Evolutionary conservation across 2,888 invertebrate species (phyloP).

Genomic region (Tetanocera ferruginea): DNA sequence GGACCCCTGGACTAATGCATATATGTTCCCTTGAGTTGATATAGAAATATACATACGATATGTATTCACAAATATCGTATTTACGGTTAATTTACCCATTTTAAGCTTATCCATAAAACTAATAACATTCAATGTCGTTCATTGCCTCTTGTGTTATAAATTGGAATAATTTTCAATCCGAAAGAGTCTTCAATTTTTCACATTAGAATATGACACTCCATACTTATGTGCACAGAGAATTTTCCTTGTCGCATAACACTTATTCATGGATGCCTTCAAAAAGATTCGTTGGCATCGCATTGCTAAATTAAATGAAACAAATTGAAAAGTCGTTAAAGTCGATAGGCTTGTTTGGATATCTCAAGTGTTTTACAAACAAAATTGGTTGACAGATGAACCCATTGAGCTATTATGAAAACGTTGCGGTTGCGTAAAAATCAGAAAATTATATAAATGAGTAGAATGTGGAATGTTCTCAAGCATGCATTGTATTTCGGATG

Average conservation of each 20-base stretch:
- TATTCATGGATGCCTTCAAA: not conserved
- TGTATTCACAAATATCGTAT: no score
- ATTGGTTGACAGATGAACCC: not conserved
- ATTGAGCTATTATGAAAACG: not conserved
- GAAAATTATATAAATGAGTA: not conserved
- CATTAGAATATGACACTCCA: conserved; percentile 26
- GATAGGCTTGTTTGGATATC: not conserved
- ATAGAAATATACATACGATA: no score
- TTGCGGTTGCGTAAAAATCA: not conserved
- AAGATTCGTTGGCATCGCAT: not conserved
- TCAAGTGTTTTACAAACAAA: conserved; percentile 33
- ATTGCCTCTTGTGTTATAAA: not conserved
- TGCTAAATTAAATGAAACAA: not conserved
- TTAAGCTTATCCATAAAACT: no score
- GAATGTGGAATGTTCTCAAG: not conserved
- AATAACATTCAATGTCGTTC: not conserved
- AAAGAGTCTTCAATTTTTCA: not conserved
- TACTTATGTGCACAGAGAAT: no score
- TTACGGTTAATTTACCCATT: no score
- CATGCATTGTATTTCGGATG: conserved; percentile 21
- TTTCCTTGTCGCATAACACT: no score
- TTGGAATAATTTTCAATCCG: not conserved
- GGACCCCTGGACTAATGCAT: no score
- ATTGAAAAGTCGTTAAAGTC: not conserved
- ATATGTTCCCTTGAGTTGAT: no score